Conservation (phyloP, 2,113 vertebrate species). For the Brachyistius frenatus region DNA sequence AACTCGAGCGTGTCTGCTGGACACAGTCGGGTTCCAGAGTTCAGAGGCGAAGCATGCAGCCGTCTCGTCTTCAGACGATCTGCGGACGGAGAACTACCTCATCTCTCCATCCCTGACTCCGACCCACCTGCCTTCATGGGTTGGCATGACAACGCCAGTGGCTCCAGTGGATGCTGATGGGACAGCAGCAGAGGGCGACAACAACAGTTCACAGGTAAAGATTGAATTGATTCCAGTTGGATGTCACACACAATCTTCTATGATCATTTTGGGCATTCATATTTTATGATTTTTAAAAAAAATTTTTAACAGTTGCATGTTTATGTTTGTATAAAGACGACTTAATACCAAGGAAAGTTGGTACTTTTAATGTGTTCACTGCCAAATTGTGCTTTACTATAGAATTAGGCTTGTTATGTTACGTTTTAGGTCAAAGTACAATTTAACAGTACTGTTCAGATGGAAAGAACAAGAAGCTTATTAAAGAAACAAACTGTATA, state of each 20-base stretch:
- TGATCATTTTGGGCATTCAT: too few relatives aligned
- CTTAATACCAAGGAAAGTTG: too few relatives aligned
- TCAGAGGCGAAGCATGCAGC: conserved; percentile 74
- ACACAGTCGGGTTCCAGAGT: conserved; percentile 84
- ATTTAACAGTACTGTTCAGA: too few relatives aligned
- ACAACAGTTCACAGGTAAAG: conserved; percentile 33
- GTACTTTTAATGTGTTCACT: too few relatives aligned
- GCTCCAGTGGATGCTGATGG: background rate
- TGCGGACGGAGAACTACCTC: conserved; percentile 73
- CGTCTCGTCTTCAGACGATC: conserved; percentile 62
- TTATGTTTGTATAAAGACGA: too few relatives aligned
- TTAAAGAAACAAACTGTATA: too few relatives aligned
- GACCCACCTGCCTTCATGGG: conserved; percentile 85
- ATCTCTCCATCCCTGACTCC: conserved; percentile 85
- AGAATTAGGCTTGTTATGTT: too few relatives aligned
- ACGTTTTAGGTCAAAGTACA: too few relatives aligned
- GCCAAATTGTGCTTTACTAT: too few relatives aligned
- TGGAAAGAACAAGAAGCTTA: too few relatives aligned
- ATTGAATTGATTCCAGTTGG: background rate
- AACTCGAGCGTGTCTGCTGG: background rate
- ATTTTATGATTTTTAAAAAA: too few relatives aligned
- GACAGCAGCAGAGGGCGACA: conserved; percentile 43
- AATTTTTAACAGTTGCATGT: too few relatives aligned
- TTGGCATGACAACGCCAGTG: conserved; percentile 24
- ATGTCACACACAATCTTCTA: background rate